Base-by-base conservation (phyloP, 2,113 vertebrate genomes). In the Neoarius graeffei region DNA sequence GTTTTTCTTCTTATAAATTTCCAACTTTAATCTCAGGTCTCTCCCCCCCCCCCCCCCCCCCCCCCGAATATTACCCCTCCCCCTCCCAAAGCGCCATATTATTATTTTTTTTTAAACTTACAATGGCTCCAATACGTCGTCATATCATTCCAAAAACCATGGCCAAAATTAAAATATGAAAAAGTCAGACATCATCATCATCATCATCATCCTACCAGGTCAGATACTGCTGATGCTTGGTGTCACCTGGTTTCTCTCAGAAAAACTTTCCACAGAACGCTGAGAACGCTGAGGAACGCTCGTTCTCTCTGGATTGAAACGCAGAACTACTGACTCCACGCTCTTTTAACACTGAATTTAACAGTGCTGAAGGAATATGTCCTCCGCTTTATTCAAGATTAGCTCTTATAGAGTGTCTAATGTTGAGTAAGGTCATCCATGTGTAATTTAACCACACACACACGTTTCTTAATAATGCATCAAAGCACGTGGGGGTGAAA, bases 391-490 rank as follows among this genome's bases (percentile, higher is more conserved):
- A 14, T 7, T n/a, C 74, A 77, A 14, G 35, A 35, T 67, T 13
- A 14, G n/a, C 5, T 76, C 35, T 74, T 2, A 8, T 50, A 76
- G 42, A 54, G 10, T n/a, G 48, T 30, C 30, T 15, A 57, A n/a
- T 80, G 77, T 57, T n/a, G 13, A 10, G n/a, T 77, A 10, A 52
- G 25, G 48, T 79, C 14, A 79, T 50, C 52, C 52, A 79, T 56
- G 25, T 81, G 27, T 59, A 81, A 59, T 10, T 17, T 81, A 59
- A 57, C 52, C 56, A 81, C 4, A 3, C 56, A 5, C n/a, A 56
- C n/a, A 27, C 19, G 27, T 59, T 81, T 35, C 27, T 81, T 59
- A 59, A 81, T 81, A 59, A 81, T 35, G 8, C 79, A 81, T 60
- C 10, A 74, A 62, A 76, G 57, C 56, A 85, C 54, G 62, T 85